Base-by-base conservation (phyloP, 2,113 vertebrate genomes). In the Myotis yumanensis region DNA sequence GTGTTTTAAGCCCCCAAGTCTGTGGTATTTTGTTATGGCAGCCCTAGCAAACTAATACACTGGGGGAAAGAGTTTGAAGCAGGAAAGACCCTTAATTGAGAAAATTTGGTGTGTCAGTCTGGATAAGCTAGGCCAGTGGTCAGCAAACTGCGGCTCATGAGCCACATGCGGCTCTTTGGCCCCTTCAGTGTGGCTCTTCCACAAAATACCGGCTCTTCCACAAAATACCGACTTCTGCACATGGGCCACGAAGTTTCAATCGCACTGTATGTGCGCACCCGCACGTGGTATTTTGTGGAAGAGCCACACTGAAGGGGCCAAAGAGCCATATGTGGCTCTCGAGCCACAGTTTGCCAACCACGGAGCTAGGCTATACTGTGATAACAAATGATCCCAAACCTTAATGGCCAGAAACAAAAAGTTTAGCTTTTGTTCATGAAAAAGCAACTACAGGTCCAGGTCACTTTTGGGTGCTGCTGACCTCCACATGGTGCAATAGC, bases 401-500 rank as follows among this genome's bases (percentile, higher is more conserved):
- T 12, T 18, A 43, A 40, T 0, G 16, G 17, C 35, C 54, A 20
- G 23, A 73, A 66, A 92, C 10, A 18, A 85, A 94, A 94, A 18
- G 16, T 17, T 22, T 59, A 5, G 54, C 57, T 87, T 30, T 87
- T 51, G 23, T 35, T 88, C 16, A 2, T 32, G 11, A 66, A 66
- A 93, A 93, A 9, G 86, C 81, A 90, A 3, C 30, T 15, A 12
- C 4, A 46, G 17, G 20, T 17, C 23, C 48, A 62, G 40, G 4
- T 72, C 81, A 20, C 30, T 54, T 30, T 40, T n/a, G 37, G 2
- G 20, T 8, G 79, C 43, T 35, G 10, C 59, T 57, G 23, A 62
- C 35, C 66, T 17, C 16, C 8, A 2, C 0, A 17, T 8, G 57
- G 40, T 4, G 71, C 5, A 23, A 32, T 0, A 48, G 11, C 15